Conservation (phyloP, 2,888 invertebrate species). For the Dione vanillae region DNA sequence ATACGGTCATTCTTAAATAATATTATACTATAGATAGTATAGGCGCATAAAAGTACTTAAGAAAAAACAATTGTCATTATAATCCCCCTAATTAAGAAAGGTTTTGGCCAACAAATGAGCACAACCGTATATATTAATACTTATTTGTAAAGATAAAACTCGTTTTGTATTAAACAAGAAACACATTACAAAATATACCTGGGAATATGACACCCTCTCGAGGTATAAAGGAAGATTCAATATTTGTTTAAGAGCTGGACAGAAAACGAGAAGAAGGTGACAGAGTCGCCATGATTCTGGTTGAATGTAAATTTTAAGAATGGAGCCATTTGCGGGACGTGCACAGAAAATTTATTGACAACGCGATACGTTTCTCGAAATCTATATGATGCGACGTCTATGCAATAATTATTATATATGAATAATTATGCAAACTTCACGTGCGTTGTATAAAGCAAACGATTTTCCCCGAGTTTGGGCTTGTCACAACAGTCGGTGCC, state of each 20-base stretch:
- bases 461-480: too few relatives aligned
- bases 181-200: slow-evolving; percentile 54
- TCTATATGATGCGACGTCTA: slow-evolving; percentile 63
- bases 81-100: not conserved
- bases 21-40: too few relatives aligned
- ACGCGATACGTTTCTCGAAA: slow-evolving; percentile 71
- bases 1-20: not conserved
- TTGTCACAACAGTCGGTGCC: not conserved
- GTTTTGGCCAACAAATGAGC: not conserved
- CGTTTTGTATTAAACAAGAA: slow-evolving; percentile 51
- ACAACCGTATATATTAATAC: not conserved
- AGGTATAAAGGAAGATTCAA: slow-evolving; percentile 72
- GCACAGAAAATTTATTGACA: slow-evolving; percentile 69
- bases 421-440: slow-evolving; percentile 62
- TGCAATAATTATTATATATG: slow-evolving; percentile 70
- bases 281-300: slow-evolving; percentile 61
- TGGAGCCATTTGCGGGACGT: slow-evolving; percentile 79
- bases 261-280: slow-evolving; percentile 49
- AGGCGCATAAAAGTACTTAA: not conserved
- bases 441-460: slow-evolving; percentile 20
- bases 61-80: not conserved
- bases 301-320: slow-evolving; percentile 81
- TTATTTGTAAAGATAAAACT: slow-evolving; percentile 12
- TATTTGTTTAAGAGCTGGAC: slow-evolving; percentile 66
- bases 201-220: slow-evolving; percentile 71